A percentile compares a stretch with the other conserved stretches of the same genome.
Conservation (phyloP, 2,797 vertebrate species). For the Ceryle rudis region DNA sequence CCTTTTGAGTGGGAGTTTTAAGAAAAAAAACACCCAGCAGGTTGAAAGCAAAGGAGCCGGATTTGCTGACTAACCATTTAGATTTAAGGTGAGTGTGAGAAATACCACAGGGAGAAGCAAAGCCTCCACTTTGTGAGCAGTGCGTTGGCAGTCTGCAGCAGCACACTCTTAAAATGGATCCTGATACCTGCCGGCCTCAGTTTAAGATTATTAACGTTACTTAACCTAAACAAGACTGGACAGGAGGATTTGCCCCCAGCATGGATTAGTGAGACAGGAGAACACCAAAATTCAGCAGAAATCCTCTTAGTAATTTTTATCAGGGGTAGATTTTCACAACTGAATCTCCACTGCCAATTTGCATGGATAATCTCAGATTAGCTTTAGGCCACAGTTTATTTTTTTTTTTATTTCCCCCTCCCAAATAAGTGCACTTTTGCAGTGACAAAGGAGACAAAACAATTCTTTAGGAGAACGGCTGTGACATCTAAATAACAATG, state of each 20-base stretch:
- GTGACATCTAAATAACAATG: constrained; percentile 61
- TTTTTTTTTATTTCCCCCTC: background rate
- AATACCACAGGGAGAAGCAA: background rate
- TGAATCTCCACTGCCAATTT: constrained; percentile 57
- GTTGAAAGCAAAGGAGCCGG: constrained; percentile 33
- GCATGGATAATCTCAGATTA: constrained; percentile 60
- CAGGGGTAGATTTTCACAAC: constrained; percentile 15
- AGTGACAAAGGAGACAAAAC: background rate
- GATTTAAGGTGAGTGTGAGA: background rate
- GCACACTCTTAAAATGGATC: background rate
- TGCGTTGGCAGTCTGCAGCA: background rate
- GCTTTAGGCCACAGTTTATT: background rate
- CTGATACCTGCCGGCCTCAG: background rate
- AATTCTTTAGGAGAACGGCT: background rate
- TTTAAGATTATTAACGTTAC: background rate
- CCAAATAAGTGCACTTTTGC: constrained; percentile 21
- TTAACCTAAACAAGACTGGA: background rate
- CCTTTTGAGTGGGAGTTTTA: constrained; percentile 57
- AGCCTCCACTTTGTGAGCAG: background rate
- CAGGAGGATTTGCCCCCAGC: background rate
- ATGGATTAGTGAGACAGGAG: constrained; percentile 6
- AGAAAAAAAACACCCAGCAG: background rate
- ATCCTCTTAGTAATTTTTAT: constrained; percentile 53
- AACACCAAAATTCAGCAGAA: constrained; percentile 19
- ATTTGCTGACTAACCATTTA: constrained; percentile 7